phyloP scores from a whole-genome alignment of 2,113 vertebrate species.

The Strigops habroptila region DNA sequence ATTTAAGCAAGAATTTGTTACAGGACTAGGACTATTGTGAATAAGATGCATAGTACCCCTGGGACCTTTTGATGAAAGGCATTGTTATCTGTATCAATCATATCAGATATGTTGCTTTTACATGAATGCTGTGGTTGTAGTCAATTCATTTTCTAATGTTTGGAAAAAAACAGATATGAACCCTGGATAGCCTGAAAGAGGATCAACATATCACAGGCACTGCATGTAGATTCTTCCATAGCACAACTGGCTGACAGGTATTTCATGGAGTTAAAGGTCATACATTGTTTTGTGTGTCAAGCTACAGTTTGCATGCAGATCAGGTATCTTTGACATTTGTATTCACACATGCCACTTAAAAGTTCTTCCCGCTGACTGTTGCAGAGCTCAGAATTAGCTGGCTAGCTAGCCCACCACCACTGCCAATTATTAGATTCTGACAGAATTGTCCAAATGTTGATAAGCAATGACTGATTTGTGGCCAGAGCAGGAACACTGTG shows the following conservation, averaged over 20 bases:
- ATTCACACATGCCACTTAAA: background rate
- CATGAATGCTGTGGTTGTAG: background rate
- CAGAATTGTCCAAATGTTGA: background rate
- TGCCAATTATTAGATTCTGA: background rate
- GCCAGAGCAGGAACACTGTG: background rate
- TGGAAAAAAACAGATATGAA: background rate
- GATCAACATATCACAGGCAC: background rate
- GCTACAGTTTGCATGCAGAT: background rate
- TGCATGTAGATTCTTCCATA: background rate
- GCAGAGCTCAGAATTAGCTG: background rate
- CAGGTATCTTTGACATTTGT: background rate
- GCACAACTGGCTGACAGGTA: background rate
- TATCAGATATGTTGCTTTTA: background rate
- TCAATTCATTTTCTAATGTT: conserved; percentile 27
- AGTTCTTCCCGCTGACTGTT: background rate
- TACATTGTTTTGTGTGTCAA: background rate
- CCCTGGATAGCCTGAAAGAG: background rate
- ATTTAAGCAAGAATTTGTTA: conserved; percentile 10
- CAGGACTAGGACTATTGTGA: background rate
- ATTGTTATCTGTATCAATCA: conserved; percentile 1
- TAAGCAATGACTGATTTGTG: background rate
- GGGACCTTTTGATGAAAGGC: conserved; percentile 17
- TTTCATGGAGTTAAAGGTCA: conserved; percentile 6
- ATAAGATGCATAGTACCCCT: background rate
- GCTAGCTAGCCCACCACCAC: background rate